phyloP scores from a whole-genome alignment of 2,113 vertebrate species.

The Bucco capensis region DNA sequence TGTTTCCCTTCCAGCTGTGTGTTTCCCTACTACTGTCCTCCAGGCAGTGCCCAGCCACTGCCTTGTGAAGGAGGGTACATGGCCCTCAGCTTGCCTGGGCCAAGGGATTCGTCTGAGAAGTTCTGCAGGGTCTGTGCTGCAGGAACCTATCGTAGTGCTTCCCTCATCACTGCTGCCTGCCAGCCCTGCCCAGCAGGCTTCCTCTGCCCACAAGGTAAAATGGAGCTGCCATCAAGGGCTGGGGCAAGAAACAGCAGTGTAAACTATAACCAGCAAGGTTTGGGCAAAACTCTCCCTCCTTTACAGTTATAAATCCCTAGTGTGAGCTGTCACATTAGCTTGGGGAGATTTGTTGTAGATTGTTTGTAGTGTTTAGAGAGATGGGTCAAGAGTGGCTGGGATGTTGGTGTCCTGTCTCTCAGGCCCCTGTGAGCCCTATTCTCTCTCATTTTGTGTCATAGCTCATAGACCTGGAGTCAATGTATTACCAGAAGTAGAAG shows the following conservation, averaged over 20 bases:
- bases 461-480: neutral
- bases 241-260: neutral
- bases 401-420: neutral
- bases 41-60: conserved; percentile 73
- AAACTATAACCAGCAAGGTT: neutral
- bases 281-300: neutral
- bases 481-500: neutral
- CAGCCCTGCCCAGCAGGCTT: conserved; percentile 85
- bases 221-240: neutral
- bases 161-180: conserved; percentile 67
- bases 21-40: conserved; percentile 87
- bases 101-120: conserved; percentile 76
- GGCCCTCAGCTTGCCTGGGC: conserved; percentile 77
- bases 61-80: conserved; percentile 80
- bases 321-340: neutral
- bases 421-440: neutral
- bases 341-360: neutral
- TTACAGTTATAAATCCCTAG: neutral
- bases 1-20: conserved; percentile 76
- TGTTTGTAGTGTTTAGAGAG: neutral
- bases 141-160: conserved; percentile 75
- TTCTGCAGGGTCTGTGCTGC: conserved; percentile 80
- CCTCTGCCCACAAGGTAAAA: conserved; percentile 81
- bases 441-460: neutral
- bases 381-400: neutral